Evolutionary conservation across 2,888 invertebrate species (phyloP), one percentile per base, ranked within the genome.

Genomic region (Cenopis cana): DNA sequence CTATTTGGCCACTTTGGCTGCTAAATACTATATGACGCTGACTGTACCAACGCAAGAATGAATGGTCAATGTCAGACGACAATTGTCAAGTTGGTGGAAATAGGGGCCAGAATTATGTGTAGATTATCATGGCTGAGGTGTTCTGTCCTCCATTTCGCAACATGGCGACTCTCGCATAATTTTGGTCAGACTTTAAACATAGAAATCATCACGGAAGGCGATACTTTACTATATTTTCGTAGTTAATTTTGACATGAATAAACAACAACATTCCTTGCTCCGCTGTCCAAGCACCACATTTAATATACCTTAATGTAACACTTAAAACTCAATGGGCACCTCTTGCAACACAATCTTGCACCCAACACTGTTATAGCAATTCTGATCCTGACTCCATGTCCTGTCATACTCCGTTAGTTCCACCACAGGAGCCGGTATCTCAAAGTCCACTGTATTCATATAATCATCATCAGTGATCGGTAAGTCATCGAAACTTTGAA

Each of bases 271-370:
- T n/a, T 46, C 14, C n/a, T 46, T 46, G 46, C 46, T 46, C 46
- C 14, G n/a, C n/a, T 46, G 12, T 46, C n/a, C n/a, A 36, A 56
- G n/a, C 14, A 33, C 12, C 29, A 18, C 50, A 49, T n/a, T 46
- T 12, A n/a, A 46, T n/a, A 46, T 33, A 33, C 33, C 46, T n/a
- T 14, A 24, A 17, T 24, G 18, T 18, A 14, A 55, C 14, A 70
- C 20, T 79, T 76, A 91, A 79, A 91, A 92, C 72, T 92, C 91
- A 17, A 92, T 89, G 0, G 92, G 92, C 14, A 92, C 92, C 72
- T 91, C 92, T 33, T 90, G 89, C 84, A 89, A 82, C 0, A 89
- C 78, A 17, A 91, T 70, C 52, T 85, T 89, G 76, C 87, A 90
- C 0, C 84, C 84, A 69, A 82, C 77, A 75, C 76, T 81, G n/a